A percentile compares a stretch with the other conserved stretches of the same genome.
Evolutionary conservation across 2,113 vertebrate genomes (phyloP).

Genomic region (Sigmodon hispidus): DNA sequence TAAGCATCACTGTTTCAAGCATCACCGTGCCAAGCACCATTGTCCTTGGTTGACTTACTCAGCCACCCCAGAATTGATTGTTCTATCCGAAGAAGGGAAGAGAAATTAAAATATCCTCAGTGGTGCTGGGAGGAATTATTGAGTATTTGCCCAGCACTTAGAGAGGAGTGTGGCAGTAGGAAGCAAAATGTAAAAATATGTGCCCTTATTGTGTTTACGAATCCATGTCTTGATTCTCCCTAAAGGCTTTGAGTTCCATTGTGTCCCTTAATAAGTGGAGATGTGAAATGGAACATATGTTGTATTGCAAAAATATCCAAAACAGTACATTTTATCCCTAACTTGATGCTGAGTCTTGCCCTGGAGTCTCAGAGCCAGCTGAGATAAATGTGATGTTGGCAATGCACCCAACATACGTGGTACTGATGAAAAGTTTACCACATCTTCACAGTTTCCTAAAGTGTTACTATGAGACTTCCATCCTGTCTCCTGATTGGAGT

Average conservation of each 20-base stretch:
- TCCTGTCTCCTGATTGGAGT: slow-evolving; percentile 48
- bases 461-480: slow-evolving; percentile 40
- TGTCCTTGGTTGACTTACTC: neutral
- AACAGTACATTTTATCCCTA: neutral
- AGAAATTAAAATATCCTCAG: neutral
- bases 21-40: neutral
- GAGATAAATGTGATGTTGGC: neutral
- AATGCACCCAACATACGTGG: neutral
- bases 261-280: neutral
- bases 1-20: too few species aligned
- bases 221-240: neutral
- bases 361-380: neutral
- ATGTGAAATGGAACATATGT: neutral
- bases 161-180: neutral
- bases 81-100: neutral
- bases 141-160: neutral
- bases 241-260: neutral
- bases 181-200: neutral
- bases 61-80: neutral
- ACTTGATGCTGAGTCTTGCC: neutral
- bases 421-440: neutral
- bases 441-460: neutral
- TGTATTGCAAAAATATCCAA: slow-evolving; percentile 4
- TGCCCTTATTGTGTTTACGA: neutral
- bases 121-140: neutral